Base-by-base conservation (phyloP, 30 jellyfish, hydroid and myxozoan species). In the Pelagia noctiluca region DNA sequence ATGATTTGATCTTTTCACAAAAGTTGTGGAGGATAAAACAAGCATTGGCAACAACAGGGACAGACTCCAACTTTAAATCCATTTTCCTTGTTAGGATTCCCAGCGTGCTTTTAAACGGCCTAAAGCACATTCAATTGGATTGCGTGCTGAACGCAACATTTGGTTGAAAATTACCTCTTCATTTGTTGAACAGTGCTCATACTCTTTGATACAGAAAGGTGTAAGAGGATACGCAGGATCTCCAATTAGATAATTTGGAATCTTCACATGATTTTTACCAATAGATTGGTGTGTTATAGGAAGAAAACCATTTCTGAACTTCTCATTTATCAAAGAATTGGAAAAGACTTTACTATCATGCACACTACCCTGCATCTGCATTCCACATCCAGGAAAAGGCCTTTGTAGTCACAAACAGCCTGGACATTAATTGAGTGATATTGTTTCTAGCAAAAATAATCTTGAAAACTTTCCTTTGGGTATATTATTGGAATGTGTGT, bases 91-190 rank as follows among this genome's bases (percentile, higher is more conserved):
- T 66, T 12, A 80, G 84, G 32, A 70, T 71, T 65, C 50, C 36
- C 93, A 82, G 52, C 90, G 36, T 13, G 91, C 91, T 65, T 82
- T 82, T 67, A 82, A 71, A 23, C 84, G 80, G 46, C 93, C 93
- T 70, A 28, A 82, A 22, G 93, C 90, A 53, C 90, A 82, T 48
- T 82, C 90, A 13, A 82, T 82, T 24, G 90, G n/a, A n/a, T n/a
- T n/a, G n/a, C n/a, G n/a, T n/a, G n/a, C n/a, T n/a, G n/a, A n/a
- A n/a, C n/a, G n/a, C 48, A 70, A 50, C 90, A 82, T 70, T 19
- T 53, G 37, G 79, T 82, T 69, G 57, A 69, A 82, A 65, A 80
- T 49, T 26, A 80, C 88, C 67, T 80, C 88, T 30, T 65, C 89
- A 52, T 80, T 66, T 46, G 83, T 71, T 32, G 75, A 21, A 71